These are phyloP conservation scores for Oncopodura yosiiana DNA, from an alignment of 1,140 invertebrate species.

Conservation along the genomic window DNA sequence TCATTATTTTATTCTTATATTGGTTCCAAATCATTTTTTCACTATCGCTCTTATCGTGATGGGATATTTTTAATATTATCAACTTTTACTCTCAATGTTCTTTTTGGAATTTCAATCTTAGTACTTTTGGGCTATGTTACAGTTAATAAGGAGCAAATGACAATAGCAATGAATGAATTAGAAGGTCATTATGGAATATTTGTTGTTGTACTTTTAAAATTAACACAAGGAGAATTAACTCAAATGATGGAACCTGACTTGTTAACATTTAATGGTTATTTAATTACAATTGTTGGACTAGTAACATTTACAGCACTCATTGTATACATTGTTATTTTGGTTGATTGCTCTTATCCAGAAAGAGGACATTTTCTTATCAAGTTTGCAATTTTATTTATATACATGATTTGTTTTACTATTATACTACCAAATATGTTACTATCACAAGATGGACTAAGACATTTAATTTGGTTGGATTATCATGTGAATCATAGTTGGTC, in stretches of 20 bases:
- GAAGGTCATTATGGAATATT: conserved; percentile 15
- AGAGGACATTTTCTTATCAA: neutral
- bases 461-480: conserved; percentile 3
- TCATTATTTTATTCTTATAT: conserved; percentile 9
- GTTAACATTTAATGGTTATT: conserved; percentile 1
- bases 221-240: conserved; percentile 15
- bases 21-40: conserved; percentile 16
- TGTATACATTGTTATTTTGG: conserved; percentile 6
- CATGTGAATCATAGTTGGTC: neutral
- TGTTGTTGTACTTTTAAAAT: conserved; percentile 8
- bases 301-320: neutral
- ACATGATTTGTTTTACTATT: neutral
- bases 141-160: conserved; percentile 1
- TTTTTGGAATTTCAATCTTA: neutral
- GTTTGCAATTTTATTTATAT: neutral
- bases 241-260: conserved; percentile 7
- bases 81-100: neutral
- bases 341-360: conserved; percentile 7
- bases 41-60: conserved; percentile 11
- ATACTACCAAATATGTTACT: neutral
- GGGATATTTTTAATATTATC: neutral
- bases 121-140: conserved; percentile 15
- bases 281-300: conserved; percentile 6
- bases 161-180: neutral
- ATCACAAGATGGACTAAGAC: neutral